Base-by-base conservation (phyloP, 2,888 invertebrate genomes). In the Galeopsomyia nigrocyanea region DNA sequence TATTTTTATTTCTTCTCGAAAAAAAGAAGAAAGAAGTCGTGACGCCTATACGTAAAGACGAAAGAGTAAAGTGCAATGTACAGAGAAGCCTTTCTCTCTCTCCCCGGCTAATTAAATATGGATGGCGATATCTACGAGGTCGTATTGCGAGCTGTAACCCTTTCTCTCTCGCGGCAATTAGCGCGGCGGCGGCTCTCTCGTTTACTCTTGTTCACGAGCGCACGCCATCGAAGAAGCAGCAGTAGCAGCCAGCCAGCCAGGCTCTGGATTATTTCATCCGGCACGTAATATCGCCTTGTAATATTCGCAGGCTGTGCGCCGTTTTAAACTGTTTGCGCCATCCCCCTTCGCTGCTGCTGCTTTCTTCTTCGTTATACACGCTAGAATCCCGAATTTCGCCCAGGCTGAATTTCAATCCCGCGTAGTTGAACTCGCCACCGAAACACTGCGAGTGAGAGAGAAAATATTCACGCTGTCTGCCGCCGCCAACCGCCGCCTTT, bases 261-360 rank as follows among this genome's bases (percentile, higher is more conserved):
- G 7, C 39, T 39, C 67, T 79, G 83, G 83, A 84, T 84, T 83
- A 83, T 84, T 84, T 83, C 81, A 83, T 83, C 81, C 81, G 78
- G 78, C 78, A 76, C 79, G 82, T 84, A 83, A 84, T 83, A 83
- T 82, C 81, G 81, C 78, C 80, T 81, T 83, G 82, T 83, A 83
- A 84, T 83, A 83, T 83, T 83, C 82, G 82, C 81, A 79, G 81
- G 83, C 83, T 39, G 39, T 7, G 39, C 39, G 83, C 80, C 83
- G 82, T 81, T 83, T 80, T 77, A 79, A 83, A 84, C 82, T 82
- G 83, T 83, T 83, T 81, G 81, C 80, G 61, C 56, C 66, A 57
- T 71, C 75, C 79, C 73, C 75, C 79, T 77, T 76, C 69, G 69
- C 76, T 10, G 39, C 22, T 47, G 62, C 64, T 75, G 76, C 76